phyloP scores from a whole-genome alignment of 2,888 invertebrate species.

The Amiota communis region DNA sequence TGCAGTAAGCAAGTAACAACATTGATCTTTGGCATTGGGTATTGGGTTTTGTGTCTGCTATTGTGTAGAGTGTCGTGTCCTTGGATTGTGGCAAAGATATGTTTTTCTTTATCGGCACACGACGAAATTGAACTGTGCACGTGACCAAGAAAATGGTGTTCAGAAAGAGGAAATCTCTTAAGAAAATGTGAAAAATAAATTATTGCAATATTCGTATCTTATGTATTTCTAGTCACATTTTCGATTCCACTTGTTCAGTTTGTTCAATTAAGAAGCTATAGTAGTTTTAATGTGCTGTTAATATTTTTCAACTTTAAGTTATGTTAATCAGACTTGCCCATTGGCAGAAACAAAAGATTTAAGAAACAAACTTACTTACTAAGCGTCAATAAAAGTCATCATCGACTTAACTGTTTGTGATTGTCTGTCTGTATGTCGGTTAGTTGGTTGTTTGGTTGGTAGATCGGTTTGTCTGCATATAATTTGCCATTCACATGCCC shows the following conservation, averaged over 20 bases:
- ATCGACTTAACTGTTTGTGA: slow-evolving; percentile 43
- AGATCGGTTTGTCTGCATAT: slow-evolving; percentile 17
- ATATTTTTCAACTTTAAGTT: background rate
- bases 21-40: slow-evolving; percentile 56
- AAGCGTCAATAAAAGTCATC: slow-evolving; percentile 54
- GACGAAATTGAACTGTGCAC: slow-evolving; percentile 23
- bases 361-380: slow-evolving; percentile 48
- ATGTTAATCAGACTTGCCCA: background rate
- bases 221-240: background rate
- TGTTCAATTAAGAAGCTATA: background rate
- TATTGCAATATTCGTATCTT: background rate
- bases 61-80: slow-evolving; percentile 36
- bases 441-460: too few relatives aligned
- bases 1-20: slow-evolving; percentile 33
- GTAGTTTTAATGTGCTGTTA: background rate
- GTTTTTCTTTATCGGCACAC: slow-evolving; percentile 25
- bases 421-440: slow-evolving; percentile 32
- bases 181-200: background rate
- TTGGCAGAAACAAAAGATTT: slow-evolving; percentile 48
- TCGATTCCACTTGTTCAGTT: background rate
- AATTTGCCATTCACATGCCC: slow-evolving; percentile 64
- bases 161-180: background rate
- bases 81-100: slow-evolving; percentile 36
- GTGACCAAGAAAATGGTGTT: slow-evolving; percentile 2
- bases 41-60: background rate